Base-by-base conservation (phyloP, 2,797 vertebrate genomes). In the Thripadectes ignobilis region DNA sequence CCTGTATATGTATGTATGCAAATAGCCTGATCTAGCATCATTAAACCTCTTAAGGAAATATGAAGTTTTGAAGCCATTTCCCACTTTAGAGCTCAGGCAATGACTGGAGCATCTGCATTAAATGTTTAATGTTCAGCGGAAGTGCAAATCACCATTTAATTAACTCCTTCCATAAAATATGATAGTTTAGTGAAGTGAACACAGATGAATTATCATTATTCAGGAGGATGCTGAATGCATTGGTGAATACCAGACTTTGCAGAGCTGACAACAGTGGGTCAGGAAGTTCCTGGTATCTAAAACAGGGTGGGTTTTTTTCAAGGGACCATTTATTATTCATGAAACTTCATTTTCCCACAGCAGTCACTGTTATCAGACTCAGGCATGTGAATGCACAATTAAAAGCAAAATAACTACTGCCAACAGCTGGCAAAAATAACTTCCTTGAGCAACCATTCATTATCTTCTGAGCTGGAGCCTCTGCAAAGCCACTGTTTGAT, bases 121-220 rank as follows among this genome's bases (percentile, higher is more conserved):
- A 96, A 95, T 95, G 93, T 96, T 96, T 97, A 96, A 96, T 95
- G 96, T 91, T 95, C 95, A 95, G 69, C 76, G 48, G 95, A 97
- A 97, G 93, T 96, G 96, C 95, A 96, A 97, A 97, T 96, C 94
- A 96, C 92, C 86, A 91, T 97, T 97, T 97, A 97, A 97, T 97
- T 97, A 97, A 97, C 96, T 97, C 89, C 86, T 96, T 94, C 93
- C 88, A 97, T 96, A 97, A 97, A 97, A 96, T 97, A 95, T 89
- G 95, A 96, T 95, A 62, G 86, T 89, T 96, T 96, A 92, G 95
- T 93, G 88, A 94, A 91, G 95, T 96, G 95, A 96, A 75, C 93
- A 91, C 92, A 94, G 93, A 97, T 92, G 95, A 97, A 85, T 94
- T 95, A 92, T 85, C 91, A 89, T 97, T 95, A 93, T 93, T 92